phyloP scores from a whole-genome alignment of 2,888 invertebrate species.

The Ernsta delagoae region DNA sequence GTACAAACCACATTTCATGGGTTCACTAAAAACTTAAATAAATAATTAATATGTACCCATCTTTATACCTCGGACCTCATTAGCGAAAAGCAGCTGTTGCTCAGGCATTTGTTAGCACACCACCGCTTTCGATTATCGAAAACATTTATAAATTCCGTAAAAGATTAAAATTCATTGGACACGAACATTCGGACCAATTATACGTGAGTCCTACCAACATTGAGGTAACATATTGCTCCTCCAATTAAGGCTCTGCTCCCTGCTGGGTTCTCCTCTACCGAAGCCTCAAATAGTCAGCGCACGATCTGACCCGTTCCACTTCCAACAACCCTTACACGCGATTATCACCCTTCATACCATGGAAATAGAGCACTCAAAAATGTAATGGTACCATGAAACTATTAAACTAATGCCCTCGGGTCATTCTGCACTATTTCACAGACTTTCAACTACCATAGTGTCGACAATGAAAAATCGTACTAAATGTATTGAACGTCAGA shows the following conservation, averaged over 20 bases:
- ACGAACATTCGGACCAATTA: slow-evolving; percentile 53
- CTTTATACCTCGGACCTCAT: slow-evolving; percentile 15
- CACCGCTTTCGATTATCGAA: slow-evolving; percentile 43
- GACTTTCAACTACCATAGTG: slow-evolving; percentile 60
- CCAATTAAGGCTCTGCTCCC: slow-evolving; percentile 81
- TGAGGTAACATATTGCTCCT: slow-evolving; percentile 77
- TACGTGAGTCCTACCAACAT: slow-evolving; percentile 52
- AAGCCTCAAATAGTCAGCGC: slow-evolving; percentile 72
- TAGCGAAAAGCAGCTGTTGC: slow-evolving; percentile 28
- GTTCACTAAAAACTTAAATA: too few species aligned
- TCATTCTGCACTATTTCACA: slow-evolving; percentile 67
- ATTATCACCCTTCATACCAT: slow-evolving; percentile 46
- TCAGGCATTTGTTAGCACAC: slow-evolving; percentile 32
- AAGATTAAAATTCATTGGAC: slow-evolving; percentile 47
- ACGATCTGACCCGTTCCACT: slow-evolving; percentile 68
- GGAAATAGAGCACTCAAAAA: slow-evolving; percentile 43
- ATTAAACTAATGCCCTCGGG: slow-evolving; percentile 71
- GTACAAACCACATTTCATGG: too few species aligned
- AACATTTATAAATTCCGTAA: slow-evolving; percentile 48
- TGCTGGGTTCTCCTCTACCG: slow-evolving; percentile 73
- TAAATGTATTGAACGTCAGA: slow-evolving; percentile 39
- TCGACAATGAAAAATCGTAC: slow-evolving; percentile 71
- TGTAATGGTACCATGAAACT: slow-evolving; percentile 60
- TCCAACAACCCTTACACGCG: slow-evolving; percentile 36
- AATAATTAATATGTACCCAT: too few species aligned